Base-by-base conservation (phyloP, 2,797 vertebrate genomes). In the Lophotriccus pileatus region DNA sequence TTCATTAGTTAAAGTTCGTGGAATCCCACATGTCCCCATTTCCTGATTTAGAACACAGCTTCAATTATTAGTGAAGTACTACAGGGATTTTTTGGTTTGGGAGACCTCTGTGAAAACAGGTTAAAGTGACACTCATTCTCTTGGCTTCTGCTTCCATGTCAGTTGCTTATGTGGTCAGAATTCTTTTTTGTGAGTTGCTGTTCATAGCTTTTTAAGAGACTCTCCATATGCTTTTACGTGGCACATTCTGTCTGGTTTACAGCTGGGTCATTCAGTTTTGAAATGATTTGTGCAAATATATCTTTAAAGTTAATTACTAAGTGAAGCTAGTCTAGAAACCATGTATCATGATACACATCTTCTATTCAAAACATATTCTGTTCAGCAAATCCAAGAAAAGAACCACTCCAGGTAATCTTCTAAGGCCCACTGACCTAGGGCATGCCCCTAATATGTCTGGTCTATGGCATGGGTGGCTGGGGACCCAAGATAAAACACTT, bases 281-380 rank as follows among this genome's bases (percentile, higher is more conserved):
- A 69, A 49, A n/a, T 1, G 0, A 44, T 37, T 85, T 72, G 22
- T 72, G 28, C 9, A 4, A 85, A 72, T 30, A 14, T 63, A 37
- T 23, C 44, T 89, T 86, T 72, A n/a, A 84, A 77, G 19, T 79
- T 70, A 68, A 46, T 49, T 83, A 39, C 39, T 47, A 36, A 58
- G 46, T 50, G 81, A 87, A 73, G 21, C 25, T 70, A 47, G 14
- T 74, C 28, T 77, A 56, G 44, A 77, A 75, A 55, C 14, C 39
- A 20, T 52, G 41, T 10, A 15, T 46, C 1, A 1, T 46, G 16
- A 21, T 84, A 32, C 7, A 1, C 0, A 1, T 73, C 37, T 77
- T 86, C 37, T 3, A 4, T 84, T 86, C 30, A 34, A 74, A 93
- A 66, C 32, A 55, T 3, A 1, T 50, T 80, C 30, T 13, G 19